phyloP scores from a whole-genome alignment of 1,140 invertebrate species.

The Drosophila parabipectinata region DNA sequence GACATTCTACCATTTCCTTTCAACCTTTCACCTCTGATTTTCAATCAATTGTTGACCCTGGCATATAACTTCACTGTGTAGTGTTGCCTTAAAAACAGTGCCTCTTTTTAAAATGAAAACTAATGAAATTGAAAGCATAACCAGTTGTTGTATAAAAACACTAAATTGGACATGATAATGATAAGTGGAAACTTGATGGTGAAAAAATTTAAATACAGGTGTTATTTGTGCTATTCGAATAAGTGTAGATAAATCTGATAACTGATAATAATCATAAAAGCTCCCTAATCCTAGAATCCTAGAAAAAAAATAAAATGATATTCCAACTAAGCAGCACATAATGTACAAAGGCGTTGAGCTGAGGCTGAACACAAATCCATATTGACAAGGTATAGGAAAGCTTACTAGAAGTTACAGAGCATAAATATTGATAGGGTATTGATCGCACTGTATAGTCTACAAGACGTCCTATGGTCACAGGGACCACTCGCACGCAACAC shows the following conservation, averaged over 20 bases:
- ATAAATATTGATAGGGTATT: conserved; percentile 4
- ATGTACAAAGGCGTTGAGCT: conserved; percentile 56
- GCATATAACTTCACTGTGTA: conserved; percentile 83
- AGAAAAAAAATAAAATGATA: conserved; percentile 16
- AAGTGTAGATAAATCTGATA: conserved; percentile 62
- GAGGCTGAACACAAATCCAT: conserved; percentile 26
- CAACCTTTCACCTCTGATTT: conserved; percentile 23
- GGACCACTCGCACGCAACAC: conserved; percentile 45
- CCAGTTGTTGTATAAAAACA: conserved; percentile 41
- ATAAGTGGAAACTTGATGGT: conserved; percentile 69
- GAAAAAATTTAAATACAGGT: conserved; percentile 81
- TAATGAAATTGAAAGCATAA: conserved; percentile 44
- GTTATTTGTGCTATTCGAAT: conserved; percentile 77
- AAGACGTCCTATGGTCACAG: conserved; percentile 55
- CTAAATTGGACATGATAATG: conserved; percentile 52
- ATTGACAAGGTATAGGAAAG: conserved; percentile 48
- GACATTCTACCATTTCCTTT: conserved; percentile 52
- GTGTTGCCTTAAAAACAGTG: conserved; percentile 84
- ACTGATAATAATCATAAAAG: conserved; percentile 32
- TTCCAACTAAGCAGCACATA: conserved; percentile 60
- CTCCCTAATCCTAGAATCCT: conserved; percentile 41
- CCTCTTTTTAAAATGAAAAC: conserved; percentile 80
- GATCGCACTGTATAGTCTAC: conserved; percentile 42
- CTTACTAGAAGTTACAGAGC: conserved; percentile 16
- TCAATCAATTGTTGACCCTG: conserved; percentile 37